These are phyloP conservation scores for Heliconius cydno DNA, from an alignment of 2,888 invertebrate genomes.

Conservation along the genomic window DNA sequence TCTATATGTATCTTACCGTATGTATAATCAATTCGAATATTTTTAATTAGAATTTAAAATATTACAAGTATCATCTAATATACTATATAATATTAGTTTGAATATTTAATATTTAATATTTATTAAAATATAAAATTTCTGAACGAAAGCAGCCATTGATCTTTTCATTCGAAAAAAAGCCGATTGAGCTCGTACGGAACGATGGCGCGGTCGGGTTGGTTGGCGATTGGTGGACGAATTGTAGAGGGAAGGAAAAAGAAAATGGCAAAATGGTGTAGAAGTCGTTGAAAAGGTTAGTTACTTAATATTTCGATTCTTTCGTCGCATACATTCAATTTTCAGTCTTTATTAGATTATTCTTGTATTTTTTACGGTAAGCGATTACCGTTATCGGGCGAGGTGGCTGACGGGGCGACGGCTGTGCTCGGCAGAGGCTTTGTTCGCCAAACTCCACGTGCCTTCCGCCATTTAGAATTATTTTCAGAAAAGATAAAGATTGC, in stretches of 20 bases:
- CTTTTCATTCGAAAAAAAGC: constrained; percentile 58
- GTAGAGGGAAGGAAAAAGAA: constrained; percentile 59
- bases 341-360: constrained; percentile 36
- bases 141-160: constrained; percentile 60
- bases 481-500: constrained; percentile 51
- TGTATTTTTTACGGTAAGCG: constrained; percentile 48
- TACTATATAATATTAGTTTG: background rate
- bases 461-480: constrained; percentile 73
- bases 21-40: background rate
- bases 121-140: constrained; percentile 46
- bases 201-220: constrained; percentile 59
- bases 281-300: constrained; percentile 72
- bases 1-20: background rate
- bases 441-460: constrained; percentile 82
- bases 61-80: background rate
- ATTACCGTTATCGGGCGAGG: constrained; percentile 63
- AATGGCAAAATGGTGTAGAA: constrained; percentile 77
- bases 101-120: background rate
- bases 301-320: constrained; percentile 28
- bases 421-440: constrained; percentile 78
- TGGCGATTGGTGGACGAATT: constrained; percentile 59
- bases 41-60: background rate
- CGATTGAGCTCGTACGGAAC: constrained; percentile 57
- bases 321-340: constrained; percentile 33
- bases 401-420: constrained; percentile 58